Base-by-base conservation (phyloP, 92 coral and sea anemone species). In the Blastomussa wellsi region DNA sequence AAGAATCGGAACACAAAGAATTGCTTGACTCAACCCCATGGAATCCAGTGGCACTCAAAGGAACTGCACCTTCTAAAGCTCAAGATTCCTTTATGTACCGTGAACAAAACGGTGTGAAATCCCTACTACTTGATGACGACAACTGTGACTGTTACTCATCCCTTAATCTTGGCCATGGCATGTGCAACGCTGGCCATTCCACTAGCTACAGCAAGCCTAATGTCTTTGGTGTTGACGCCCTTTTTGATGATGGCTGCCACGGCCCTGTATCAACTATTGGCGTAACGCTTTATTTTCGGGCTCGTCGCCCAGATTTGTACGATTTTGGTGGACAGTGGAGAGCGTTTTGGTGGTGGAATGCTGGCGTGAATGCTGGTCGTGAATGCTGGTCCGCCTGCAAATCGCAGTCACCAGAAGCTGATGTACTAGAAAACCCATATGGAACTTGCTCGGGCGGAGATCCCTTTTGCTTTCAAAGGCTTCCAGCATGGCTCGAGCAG, bases 21-120 rank as follows among this genome's bases (percentile, higher is more conserved):
- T 86, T 92, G 14, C 53, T 39, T 10, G n/a, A 93, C 66, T 85
- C 88, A 22, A 88, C 64, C 44, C 86, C 93, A 48, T 93, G 95
- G 95, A 88, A 93, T 48, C 95, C 95, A 71, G 9, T 76, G 73
- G 57, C 81, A 24, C 65, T 89, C 55, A 87, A 68, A 20, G 95
- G 95, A 64, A 89, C 78, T 16, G 87, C 89, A 6, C 93, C 95
- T 8, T 32, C 73, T 10, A 39, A 49, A 7, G 17, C 84, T 35
- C 95, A 92, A 52, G 95, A 92, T 81, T 92, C 95, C 53, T 87
- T 92, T 53, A 92, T 92, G 95, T 92, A 92, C 68, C 93, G 95
- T 64, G 88, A 83, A 7, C 91, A 86, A 77, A 92, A 87, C 47
- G 93, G 93, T 48, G 84, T 92, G 48, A 92, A 84, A 42, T 92